Evolutionary conservation across 2,797 vertebrate genomes (phyloP), one percentile per base, ranked within the genome.

Genomic region (Miichthys miiuy): DNA sequence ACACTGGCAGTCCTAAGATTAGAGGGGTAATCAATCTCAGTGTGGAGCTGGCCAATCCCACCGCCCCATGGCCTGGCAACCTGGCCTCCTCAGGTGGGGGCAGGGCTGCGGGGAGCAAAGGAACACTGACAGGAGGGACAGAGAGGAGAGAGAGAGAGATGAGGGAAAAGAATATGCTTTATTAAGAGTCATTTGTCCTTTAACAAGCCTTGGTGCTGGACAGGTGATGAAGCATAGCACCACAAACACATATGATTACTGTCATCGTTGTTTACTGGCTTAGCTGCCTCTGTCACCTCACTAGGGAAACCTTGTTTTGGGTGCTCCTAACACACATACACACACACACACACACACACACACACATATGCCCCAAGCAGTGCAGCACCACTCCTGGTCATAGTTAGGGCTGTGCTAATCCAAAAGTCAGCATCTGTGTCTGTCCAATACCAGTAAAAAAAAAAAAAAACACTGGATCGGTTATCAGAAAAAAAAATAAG

Each of bases 121-220:
- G 61, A 73, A 65, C 71, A 76, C 66, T 83, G 90, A 86, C 87
- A 89, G 72, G 68, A 66, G 70, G 80, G 84, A 83, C 63, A 70
- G 82, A 72, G 71, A 82, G 68, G 55, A 77, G 77, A 63, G 74
- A 72, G 81, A 63, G 68, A 79, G 79, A 81, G 77, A 87, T 79
- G 80, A 80, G 83, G 81, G 14, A 50, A 74, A 46, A 81, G 85
- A 93, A 90, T 92, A 90, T 90, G 90, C 89, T 93, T 93, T 94
- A 95, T 94, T 94, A 93, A 93, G 89, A 94, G 91, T 95, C 92
- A 93, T 96, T 95, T 95, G 93, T 94, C 93, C 91, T 94, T 91
- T 94, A 94, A 94, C 92, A 93, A 94, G 92, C 90, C 89, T 92
- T 90, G 89, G 92, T 90, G 83, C 71, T 81, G 81, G 93, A 93